Base-by-base conservation (phyloP, 1,140 invertebrate species). In the Papilio machaon region DNA sequence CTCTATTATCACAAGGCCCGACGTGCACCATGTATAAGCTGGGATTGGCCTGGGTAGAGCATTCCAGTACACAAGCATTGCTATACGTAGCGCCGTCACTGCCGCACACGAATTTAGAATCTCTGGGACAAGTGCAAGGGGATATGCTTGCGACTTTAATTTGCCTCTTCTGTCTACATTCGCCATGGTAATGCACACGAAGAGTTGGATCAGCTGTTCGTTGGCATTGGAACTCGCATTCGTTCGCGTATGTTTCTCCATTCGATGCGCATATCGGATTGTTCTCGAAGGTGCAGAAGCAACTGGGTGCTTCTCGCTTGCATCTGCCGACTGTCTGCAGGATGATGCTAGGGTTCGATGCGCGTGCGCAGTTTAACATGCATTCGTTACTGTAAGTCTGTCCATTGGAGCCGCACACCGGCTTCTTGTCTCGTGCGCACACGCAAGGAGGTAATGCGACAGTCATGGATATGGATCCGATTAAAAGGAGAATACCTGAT, bases 331-430 rank as follows among this genome's bases (percentile, higher is more conserved):
- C 13, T 15, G 70, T 80, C 19, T 75, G 73, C 2, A 88, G 8
- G 4, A 49, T 60, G 11, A 91, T 70, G 2, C 78, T 73, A 1
- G 82, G 80, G 54, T 86, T 80, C 2, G 70, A 52, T 9, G 60
- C 8, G 6, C 80, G 79, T 0, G 83, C 85, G 84, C 95, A 96
- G 0, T 94, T 85, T 64, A 95, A 92, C 52, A 91, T 75, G 76
- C 95, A 96, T 19, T 89, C 84, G 90, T 96, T 96, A 79, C 84
- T 82, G 85, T 95, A 95, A 2, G 94, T 95, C 2, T 82, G 75
- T 60, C 90, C 85, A 83, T 96, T 91, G 67, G 89, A 91, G 23
- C 88, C 95, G 86, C 95, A 96, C 1, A 96, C 95, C 0, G 95
- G 95, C 2, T 90, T 85, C 49, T 90, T 89, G 76, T 94, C 93